Conservation (phyloP, 2,888 invertebrate genomes). For the Agriopis leucophaearia region DNA sequence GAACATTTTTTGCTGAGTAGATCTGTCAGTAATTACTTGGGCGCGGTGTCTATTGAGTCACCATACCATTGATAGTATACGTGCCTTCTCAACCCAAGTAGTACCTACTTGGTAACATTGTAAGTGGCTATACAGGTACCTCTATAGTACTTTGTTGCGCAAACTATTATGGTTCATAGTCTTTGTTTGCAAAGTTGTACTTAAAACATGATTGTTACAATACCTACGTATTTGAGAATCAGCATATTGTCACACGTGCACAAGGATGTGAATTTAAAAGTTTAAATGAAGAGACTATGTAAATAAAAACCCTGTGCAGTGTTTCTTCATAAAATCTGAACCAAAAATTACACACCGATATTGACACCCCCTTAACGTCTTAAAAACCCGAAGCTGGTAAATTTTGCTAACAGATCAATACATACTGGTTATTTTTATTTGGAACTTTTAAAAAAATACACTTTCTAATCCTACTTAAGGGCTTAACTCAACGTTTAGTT, state of each 20-base stretch:
- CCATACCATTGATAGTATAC: conserved; percentile 16
- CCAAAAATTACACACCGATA: background rate
- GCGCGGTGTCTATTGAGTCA: conserved; percentile 24
- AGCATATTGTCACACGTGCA: too few relatives aligned
- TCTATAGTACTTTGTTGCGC: conserved; percentile 6
- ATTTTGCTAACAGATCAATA: too few relatives aligned
- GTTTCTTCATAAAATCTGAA: background rate
- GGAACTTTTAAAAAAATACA: too few relatives aligned
- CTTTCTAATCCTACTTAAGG: too few relatives aligned
- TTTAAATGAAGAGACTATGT: background rate
- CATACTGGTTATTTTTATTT: too few relatives aligned
- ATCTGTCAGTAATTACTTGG: conserved; percentile 17
- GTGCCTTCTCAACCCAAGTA: conserved; percentile 5
- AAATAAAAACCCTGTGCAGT: background rate
- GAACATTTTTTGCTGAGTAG: conserved; percentile 20
- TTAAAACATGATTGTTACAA: background rate
- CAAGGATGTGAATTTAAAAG: too few relatives aligned
- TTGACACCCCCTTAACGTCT: too few relatives aligned
- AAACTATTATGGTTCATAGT: conserved; percentile 6
- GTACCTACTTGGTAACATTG: conserved; percentile 8
- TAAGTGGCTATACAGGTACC: conserved; percentile 7
- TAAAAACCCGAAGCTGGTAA: too few relatives aligned
- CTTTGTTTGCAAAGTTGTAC: conserved; percentile 10
- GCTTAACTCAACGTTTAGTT: too few relatives aligned
- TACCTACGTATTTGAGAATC: background rate